A percentile compares a stretch with the other conserved stretches of the same genome.
Evolutionary conservation across 2,113 vertebrate species (phyloP).

Genomic region (Hypocryptadius cinnamomeus): DNA sequence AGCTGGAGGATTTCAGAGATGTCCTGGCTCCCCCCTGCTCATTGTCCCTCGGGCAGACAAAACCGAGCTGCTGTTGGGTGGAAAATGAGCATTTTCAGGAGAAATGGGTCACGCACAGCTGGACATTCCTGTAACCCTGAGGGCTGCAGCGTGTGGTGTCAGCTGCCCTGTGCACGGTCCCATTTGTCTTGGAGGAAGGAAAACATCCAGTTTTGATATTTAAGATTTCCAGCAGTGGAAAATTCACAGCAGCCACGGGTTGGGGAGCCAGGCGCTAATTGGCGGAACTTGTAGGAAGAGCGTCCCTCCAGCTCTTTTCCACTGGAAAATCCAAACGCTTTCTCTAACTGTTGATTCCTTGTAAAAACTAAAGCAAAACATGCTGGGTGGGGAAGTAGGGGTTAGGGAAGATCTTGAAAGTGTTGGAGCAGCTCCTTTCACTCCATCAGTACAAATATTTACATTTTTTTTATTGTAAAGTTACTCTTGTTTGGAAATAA

Average conservation of each 20-base stretch:
- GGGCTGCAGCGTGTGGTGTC: neutral
- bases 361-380: conserved; percentile 17
- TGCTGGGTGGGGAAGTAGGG: neutral
- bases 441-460: conserved; percentile 23
- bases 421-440: conserved; percentile 6
- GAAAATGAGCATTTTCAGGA: neutral
- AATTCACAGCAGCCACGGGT: neutral
- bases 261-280: neutral
- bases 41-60: fast-evolving
- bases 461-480: conserved; percentile 21
- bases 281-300: conserved; percentile 25
- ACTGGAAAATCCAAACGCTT: conserved; percentile 38
- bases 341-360: conserved; percentile 43
- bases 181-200: neutral
- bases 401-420: neutral
- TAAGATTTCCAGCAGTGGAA: conserved; percentile 42
- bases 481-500: conserved; percentile 16
- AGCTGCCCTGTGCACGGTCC: neutral
- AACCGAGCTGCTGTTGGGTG: neutral
- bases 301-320: conserved; percentile 30
- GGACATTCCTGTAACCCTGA: fast-evolving
- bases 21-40: neutral
- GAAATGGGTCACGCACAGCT: fast-evolving
- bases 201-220: conserved; percentile 9
- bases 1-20: neutral